These are phyloP conservation scores for Hycleus cichorii DNA, from an alignment of 1,140 invertebrate genomes.

Conservation along the genomic window DNA sequence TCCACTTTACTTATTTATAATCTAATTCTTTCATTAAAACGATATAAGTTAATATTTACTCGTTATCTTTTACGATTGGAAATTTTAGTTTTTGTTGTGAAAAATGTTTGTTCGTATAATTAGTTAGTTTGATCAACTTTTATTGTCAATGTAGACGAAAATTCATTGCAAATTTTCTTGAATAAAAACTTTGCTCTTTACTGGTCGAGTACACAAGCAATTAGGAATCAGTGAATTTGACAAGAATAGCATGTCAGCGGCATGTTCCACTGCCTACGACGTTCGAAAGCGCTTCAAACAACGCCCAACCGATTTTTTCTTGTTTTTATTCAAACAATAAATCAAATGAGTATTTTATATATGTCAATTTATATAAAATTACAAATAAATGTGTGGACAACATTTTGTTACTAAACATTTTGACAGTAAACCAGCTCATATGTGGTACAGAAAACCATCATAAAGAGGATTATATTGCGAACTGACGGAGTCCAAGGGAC, in stretches of 20 bases:
- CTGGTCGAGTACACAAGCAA: constrained; percentile 28
- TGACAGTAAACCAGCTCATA: constrained; percentile 15
- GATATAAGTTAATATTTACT: no score
- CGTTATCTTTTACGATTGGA: no score
- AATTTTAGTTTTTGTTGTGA: no score
- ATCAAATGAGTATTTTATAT: no score
- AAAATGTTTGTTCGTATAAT: no score
- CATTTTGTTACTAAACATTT: constrained; percentile 1
- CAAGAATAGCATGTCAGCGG: constrained; percentile 30
- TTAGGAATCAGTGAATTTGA: constrained; percentile 30
- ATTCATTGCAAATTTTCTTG: constrained; percentile 20
- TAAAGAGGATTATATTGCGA: constrained; percentile 13
- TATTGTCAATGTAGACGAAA: neutral
- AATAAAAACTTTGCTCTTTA: constrained; percentile 22
- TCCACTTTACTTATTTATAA: no score
- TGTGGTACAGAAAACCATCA: constrained; percentile 1
- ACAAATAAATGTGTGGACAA: no score
- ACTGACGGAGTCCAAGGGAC: neutral
- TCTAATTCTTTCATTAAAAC: no score
- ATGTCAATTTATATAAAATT: no score
- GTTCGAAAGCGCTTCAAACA: no score
- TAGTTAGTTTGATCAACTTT: neutral
- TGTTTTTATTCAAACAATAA: no score
- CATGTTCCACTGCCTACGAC: constrained; percentile 20
- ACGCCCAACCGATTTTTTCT: no score